Base-by-base conservation (phyloP, 2,797 vertebrate genomes). In the Schizopygopsis pylzovi region DNA sequence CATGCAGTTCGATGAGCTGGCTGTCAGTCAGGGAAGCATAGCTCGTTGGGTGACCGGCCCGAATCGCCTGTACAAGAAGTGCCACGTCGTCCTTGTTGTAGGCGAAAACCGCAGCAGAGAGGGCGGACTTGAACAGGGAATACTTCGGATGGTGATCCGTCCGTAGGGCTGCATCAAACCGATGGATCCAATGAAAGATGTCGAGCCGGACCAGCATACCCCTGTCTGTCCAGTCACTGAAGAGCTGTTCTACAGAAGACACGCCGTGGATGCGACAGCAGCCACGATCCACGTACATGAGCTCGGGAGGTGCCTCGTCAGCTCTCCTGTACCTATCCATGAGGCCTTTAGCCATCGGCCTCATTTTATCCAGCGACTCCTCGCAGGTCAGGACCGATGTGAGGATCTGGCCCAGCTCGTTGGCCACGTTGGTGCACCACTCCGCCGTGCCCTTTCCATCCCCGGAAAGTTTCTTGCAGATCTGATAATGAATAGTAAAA, bases 101-200 rank as follows among this genome's bases (percentile, higher is more conserved):
- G 9, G 85, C 77, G 9, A 87, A 72, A 6, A 90, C 33, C 0
- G 71, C 86, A 22, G 56, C 85, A 67, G 82, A 79, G 7, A 89
- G 75, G 4, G 86, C 65, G 28, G 82, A 88, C 76, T 89, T 87
- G 18, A 89, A 87, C 0, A 22, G 39, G 13, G 63, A 16, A 6
- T 82, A 85, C 22, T 87, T 86, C 7, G 81, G 79, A 7, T 87
- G 84, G 11, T 82, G 67, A n/a, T 88, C 87, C 3, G 80, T 81
- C 13, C 65, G 2, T 5, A 89, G 20, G 22, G 81, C 73, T 22
- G 78, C 56, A 0, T 90, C 82, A 37, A 89, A 90, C 3, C 33
- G 4, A 65, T 75, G 78, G 52, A 89, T 89, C 89, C 86, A 90
- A 11, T 86, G 83, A 10, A 89, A 90, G 65, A 89, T 78, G 56